Base-by-base conservation (phyloP, 1,140 invertebrate species). In the Matsumurasca onukii region DNA sequence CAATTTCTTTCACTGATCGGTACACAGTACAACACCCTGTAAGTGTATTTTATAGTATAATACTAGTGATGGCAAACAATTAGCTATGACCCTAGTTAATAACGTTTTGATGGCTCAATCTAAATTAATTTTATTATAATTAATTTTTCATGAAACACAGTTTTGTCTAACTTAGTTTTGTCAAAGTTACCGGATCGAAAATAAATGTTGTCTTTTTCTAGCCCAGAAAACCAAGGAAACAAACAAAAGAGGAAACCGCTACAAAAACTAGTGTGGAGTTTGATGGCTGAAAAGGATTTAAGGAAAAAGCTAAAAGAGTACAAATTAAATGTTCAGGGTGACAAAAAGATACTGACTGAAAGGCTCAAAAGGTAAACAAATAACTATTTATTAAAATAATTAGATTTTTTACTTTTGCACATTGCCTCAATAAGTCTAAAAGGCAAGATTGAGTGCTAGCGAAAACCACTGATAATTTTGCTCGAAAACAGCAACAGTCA, bases 261-360 rank as follows among this genome's bases (percentile, higher is more conserved):
- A 39, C 79, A 85, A 70, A 86, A 86, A 76, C 74, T 85, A 61
- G 83, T 86, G 1, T 79, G 84, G 55, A 79, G 73, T 73, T 70
- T 86, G 31, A 82, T 86, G 80, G 81, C 82, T 67, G 84, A 86
- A n/a, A 75, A 76, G 49, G 80, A 82, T 51, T 70, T 86, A 45
- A 75, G 77, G 34, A 83, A 81, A 68, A 83, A 77, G 73, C 72
- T 85, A 63, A 83, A 82, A 76, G 81, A 84, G 63, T 74, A 80
- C 49, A 82, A 82, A 13, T 73, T 86, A 5, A 79, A 78, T 15
- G 72, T 73, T 2, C 73, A 79, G 29, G 85, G 85, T 31, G 81
- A 84, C 71, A 77, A 79, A 67, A 82, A 80, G 76, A 67, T 75
- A 17, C 70, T 85, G 20, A 80, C 82, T 31, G 69, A 66, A n/a